Evolutionary conservation across 2,797 vertebrate species (phyloP).

Genomic region (Rhyacichthys aspro): DNA sequence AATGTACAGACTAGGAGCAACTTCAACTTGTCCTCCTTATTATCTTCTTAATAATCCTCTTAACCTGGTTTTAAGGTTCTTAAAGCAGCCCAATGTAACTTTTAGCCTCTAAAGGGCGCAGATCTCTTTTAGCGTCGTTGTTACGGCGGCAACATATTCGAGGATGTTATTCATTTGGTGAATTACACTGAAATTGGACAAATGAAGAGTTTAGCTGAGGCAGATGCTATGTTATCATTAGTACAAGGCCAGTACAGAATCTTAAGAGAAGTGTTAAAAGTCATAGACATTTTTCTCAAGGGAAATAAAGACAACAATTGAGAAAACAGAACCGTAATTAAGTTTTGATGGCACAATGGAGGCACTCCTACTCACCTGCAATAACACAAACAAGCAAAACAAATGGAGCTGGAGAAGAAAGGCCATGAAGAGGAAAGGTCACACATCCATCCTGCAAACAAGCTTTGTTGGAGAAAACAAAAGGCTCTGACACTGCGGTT

Average conservation of each 20-base stretch:
- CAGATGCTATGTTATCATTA: neutral
- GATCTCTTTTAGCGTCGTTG: too few relatives aligned
- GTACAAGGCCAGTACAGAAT: neutral
- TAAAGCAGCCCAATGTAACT: too few relatives aligned
- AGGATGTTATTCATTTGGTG: too few relatives aligned
- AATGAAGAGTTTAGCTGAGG: neutral
- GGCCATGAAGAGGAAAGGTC: neutral
- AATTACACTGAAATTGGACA: too few relatives aligned
- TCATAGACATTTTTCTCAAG: constrained; percentile 5
- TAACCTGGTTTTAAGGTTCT: too few relatives aligned
- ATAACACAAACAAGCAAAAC: constrained; percentile 11
- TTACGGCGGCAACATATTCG: too few relatives aligned
- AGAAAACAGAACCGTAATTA: constrained; percentile 16
- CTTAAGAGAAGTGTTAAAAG: neutral
- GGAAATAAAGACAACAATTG: constrained; percentile 20
- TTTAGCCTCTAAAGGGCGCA: too few relatives aligned
- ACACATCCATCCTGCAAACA: neutral
- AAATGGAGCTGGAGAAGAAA: constrained; percentile 10
- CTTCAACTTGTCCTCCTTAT: too few relatives aligned
- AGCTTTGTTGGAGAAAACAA: neutral
- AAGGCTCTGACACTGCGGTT: neutral
- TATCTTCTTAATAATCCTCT: too few relatives aligned
- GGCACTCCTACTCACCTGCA: neutral
- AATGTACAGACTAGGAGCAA: too few relatives aligned
- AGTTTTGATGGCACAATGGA: constrained; percentile 18